Percentiles rank a stretch among this genome's conserved stretches.
phyloP scores from a whole-genome alignment of 2,888 invertebrate genomes.

The Cosmia pyralina region DNA sequence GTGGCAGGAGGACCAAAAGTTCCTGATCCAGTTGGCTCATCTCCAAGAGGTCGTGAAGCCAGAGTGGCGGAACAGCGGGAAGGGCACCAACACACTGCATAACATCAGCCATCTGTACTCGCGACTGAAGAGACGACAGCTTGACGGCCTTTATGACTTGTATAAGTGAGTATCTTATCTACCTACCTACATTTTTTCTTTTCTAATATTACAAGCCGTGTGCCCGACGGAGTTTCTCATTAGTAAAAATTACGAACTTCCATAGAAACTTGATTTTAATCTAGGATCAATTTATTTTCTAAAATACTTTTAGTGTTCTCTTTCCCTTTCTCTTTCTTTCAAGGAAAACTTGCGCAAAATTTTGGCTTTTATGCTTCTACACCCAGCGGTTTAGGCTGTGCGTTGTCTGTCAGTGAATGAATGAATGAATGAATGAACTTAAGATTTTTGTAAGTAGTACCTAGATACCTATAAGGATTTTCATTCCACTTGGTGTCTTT shows the following conservation, averaged over 20 bases:
- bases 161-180: conserved; percentile 91
- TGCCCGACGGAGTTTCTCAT: no score
- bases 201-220: neutral
- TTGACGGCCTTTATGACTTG: conserved; percentile 94
- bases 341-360: no score
- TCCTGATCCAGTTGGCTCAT: conserved; percentile 94
- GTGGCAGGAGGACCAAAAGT: conserved; percentile 94
- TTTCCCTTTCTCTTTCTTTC: no score
- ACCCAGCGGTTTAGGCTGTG: no score
- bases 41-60: conserved; percentile 94
- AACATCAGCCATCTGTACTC: conserved; percentile 94
- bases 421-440: no score
- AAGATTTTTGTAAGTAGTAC: no score
- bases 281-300: no score
- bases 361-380: no score
- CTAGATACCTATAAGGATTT: neutral
- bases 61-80: conserved; percentile 95
- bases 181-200: neutral
- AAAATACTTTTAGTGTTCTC: no score
- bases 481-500: neutral
- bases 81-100: conserved; percentile 93
- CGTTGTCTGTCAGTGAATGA: no score
- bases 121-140: conserved; percentile 93
- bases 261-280: no score
- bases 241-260: no score